Percentiles rank a stretch among this genome's conserved stretches.
Conservation (phyloP, 2,888 invertebrate species). For the Junonia oenone region DNA sequence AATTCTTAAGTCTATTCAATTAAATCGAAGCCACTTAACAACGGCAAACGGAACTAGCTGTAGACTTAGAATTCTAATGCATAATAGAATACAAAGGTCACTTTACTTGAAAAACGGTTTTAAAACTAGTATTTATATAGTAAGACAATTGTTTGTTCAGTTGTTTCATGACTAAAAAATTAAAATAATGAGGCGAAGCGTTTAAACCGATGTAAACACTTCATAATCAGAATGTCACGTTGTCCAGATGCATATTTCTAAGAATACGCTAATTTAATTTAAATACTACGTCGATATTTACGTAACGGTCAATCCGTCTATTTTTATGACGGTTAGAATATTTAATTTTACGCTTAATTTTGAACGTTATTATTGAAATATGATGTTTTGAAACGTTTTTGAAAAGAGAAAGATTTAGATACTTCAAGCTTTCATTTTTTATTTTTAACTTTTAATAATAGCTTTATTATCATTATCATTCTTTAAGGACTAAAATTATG, state of each 20-base stretch:
- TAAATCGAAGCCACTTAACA: neutral
- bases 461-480: too few relatives aligned
- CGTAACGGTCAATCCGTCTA: conserved; percentile 2
- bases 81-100: conserved; percentile 15
- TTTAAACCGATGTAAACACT: neutral
- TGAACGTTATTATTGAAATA: neutral
- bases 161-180: conserved; percentile 12
- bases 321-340: neutral
- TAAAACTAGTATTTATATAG: neutral
- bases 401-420: too few relatives aligned
- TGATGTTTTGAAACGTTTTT: neutral
- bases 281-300: conserved; percentile 10
- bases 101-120: neutral
- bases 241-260: conserved; percentile 8
- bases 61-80: conserved; percentile 7
- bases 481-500: conserved; percentile 47
- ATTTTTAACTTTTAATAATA: too few relatives aligned
- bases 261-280: conserved; percentile 21
- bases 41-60: conserved; percentile 1
- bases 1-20: neutral
- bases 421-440: too few relatives aligned
- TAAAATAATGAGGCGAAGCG: conserved; percentile 3
- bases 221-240: neutral
- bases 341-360: neutral
- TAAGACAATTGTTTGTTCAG: conserved; percentile 17